A percentile compares a stretch with the other conserved stretches of the same genome.
phyloP scores from a whole-genome alignment of 2,888 invertebrate species.

The Eumerus sabulonum region DNA sequence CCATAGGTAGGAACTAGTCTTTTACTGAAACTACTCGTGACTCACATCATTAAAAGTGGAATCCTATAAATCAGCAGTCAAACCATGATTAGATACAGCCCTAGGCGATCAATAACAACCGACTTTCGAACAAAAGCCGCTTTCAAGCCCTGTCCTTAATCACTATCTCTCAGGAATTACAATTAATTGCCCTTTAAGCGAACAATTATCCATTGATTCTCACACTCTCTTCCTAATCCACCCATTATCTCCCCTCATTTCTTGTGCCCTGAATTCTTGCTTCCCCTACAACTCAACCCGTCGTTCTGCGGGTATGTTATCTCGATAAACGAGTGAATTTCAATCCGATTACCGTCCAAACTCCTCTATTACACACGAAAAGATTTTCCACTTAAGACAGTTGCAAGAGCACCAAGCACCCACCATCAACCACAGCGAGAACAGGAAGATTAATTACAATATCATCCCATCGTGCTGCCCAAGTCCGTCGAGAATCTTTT shows the following conservation, averaged over 20 bases:
- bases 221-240: slow-evolving; percentile 13
- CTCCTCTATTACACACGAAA: slow-evolving; percentile 13
- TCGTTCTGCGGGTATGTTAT: slow-evolving; percentile 12
- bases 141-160: background rate
- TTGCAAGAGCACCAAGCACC: background rate
- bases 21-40: too few relatives aligned
- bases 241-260: too few relatives aligned
- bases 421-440: slow-evolving; percentile 17
- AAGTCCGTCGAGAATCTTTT: slow-evolving; percentile 6
- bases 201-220: slow-evolving; percentile 46
- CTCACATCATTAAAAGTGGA: too few relatives aligned
- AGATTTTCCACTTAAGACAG: slow-evolving; percentile 10
- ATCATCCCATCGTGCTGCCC: slow-evolving; percentile 13
- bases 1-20: too few relatives aligned
- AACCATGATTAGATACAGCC: too few relatives aligned
- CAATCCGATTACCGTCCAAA: slow-evolving; percentile 28
- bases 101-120: too few relatives aligned
- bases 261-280: too few relatives aligned
- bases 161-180: slow-evolving; percentile 9
- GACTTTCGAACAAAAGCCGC: background rate
- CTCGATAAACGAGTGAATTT: slow-evolving; percentile 47
- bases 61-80: too few relatives aligned
- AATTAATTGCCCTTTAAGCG: slow-evolving; percentile 46
- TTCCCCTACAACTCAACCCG: too few relatives aligned
- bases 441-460: slow-evolving; percentile 43